Conservation (phyloP, 2,797 vertebrate genomes). For the Lepus townsendii region DNA sequence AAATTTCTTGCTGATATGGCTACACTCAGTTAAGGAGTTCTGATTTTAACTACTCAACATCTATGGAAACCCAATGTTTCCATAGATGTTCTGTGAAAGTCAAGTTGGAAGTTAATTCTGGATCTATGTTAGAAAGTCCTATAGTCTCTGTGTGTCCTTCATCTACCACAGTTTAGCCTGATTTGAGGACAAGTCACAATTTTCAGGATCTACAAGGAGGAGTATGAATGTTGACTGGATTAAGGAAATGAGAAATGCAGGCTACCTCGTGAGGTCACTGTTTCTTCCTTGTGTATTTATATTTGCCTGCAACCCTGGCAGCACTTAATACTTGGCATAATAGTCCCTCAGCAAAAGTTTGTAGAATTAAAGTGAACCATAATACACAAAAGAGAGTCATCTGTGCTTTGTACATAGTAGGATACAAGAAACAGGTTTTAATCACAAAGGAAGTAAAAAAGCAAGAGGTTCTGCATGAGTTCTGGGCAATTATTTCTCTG, state of each 20-base stretch:
- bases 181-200: not conserved
- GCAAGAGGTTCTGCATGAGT: rapidly evolving
- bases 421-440: not conserved
- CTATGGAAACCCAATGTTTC: not conserved
- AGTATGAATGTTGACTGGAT: not conserved
- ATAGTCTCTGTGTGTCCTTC: not conserved
- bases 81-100: not conserved
- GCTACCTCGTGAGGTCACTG: not conserved
- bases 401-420: not conserved
- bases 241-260: not conserved
- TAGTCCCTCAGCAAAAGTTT: not conserved
- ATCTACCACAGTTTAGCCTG: not conserved
- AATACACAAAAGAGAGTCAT: not conserved
- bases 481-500: not conserved
- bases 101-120: not conserved
- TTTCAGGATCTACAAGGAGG: not conserved
- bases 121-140: not conserved
- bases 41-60: not conserved
- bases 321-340: not conserved
- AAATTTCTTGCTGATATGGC: constrained; percentile 66
- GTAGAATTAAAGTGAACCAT: not conserved
- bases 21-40: not conserved
- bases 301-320: too few species aligned
- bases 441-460: not conserved
- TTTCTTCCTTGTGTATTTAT: not conserved